Conservation (phyloP, 1,140 invertebrate species). For the Chrysoperla carnea region DNA sequence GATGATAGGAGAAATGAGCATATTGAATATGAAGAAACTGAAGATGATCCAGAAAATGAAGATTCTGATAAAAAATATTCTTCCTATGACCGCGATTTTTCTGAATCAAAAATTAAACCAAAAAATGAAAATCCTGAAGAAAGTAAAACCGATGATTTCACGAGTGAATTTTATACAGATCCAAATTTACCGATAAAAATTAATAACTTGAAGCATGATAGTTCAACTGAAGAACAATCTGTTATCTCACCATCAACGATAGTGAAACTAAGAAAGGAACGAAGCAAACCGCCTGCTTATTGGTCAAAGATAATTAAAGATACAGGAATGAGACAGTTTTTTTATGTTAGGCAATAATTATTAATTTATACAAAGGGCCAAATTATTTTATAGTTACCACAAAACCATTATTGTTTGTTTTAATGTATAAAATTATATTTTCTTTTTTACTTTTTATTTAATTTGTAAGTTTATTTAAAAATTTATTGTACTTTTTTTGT, state of each 20-base stretch:
- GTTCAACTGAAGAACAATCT: no score
- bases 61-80: not conserved
- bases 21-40: constrained; percentile 4
- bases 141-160: no score
- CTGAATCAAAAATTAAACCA: no score
- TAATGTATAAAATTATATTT: not conserved
- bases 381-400: no score
- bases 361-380: not conserved
- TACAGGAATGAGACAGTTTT: constrained; percentile 19
- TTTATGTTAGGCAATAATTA: constrained; percentile 10
- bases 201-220: constrained; percentile 5
- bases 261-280: not conserved
- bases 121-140: no score
- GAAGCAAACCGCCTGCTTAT: constrained; percentile 1
- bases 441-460: not conserved
- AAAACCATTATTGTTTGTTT: no score
- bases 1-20: constrained; percentile 2
- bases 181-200: constrained; percentile 6
- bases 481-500: not conserved
- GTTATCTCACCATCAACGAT: not conserved
- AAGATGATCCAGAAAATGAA: not conserved
- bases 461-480: not conserved
- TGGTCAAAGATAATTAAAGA: constrained; percentile 13
- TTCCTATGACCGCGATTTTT: not conserved
- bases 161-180: constrained; percentile 11